Base-by-base conservation (phyloP, 2,888 invertebrate species). In the Hipparchia sbordonii region DNA sequence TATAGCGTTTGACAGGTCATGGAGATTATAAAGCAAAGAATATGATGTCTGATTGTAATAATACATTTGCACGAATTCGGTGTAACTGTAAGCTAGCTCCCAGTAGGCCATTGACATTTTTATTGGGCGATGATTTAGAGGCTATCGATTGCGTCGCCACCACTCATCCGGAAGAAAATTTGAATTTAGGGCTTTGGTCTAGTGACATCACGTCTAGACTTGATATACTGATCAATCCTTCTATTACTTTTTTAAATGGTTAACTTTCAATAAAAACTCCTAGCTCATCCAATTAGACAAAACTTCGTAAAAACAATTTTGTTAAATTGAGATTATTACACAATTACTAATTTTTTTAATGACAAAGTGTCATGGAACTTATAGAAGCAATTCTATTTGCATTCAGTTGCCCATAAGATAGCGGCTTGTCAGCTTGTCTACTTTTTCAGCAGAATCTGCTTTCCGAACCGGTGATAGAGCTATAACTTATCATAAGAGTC, bases 111-210 rank as follows among this genome's bases (percentile, higher is more conserved):
- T 84, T 91, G 93, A 93, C 93, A 91, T 89, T 92, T 93, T 93
- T 92, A 93, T 92, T 90, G 88, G 86, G 78, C 85, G 85, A 91
- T 93, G 92, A 93, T 93, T 91, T 92, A 92, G 84, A 80, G 82
- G 80, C 85, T 86, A 93, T 93, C 91, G 92, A 93, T 93, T 89
- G 84, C 78, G 81, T 79, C 86, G 81, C 81, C 84, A 85, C 87
- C 84, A 85, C 82, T 88, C 87, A 87, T 87, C 81, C 79, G 77
- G 79, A 77, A 79, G 80, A 83, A 82, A 83, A 87, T 88, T 87
- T 84, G 82, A 85, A 87, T 88, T 85, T 84, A 83, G 80, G 77
- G 74, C 72, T 72, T 73, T 67, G 76, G 71, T 77, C 74, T 75
- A 67, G 66, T 72, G 72, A 71, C 74, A 70, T 56, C 67, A 67